Evolutionary conservation across 2,113 vertebrate species (phyloP), one percentile per base, ranked within the genome.

Genomic region (Sorex fumeus): DNA sequence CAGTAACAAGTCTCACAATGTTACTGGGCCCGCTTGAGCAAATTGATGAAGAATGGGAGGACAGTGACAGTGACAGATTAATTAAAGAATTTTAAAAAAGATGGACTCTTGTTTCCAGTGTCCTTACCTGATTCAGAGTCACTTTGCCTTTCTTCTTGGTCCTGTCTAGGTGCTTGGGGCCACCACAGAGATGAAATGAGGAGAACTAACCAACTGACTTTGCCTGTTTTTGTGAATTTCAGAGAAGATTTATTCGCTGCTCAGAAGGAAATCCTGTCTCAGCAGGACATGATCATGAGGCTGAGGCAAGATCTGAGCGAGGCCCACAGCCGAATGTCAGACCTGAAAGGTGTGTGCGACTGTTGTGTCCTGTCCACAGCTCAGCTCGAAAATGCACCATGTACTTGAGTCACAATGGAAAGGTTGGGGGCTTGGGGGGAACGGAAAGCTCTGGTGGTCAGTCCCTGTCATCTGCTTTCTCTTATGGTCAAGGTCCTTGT

Each of bases 261-360:
- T 0, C 97, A 96, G 96, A 95, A 79, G 18, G 60, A 62, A 1
- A 97, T 98, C 84, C 95, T 96, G 88, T 96, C 97, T 40, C 97
- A 98, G 95, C 96, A 98, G 25, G 96, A 97, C 34, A 0, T 97
- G 84, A 98, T 98, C n/a, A 2, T 91, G n/a, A 47, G 74, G 13
- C 62, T 98, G 5, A 97, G 86, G 86, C 97, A 84, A 69, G 97
- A 98, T 80, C 97, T 98, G 0, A 90, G 69, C 0, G 96, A 97
- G 53, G 96, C 97, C 78, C 97, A 97, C 19, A 81, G 97, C 96
- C 96, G 92, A 6, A 97, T 98, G 97, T 98, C 97, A 0, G 98
- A 98, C 72, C 25, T 98, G 95, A 98, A 97, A 97, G 98, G 98
- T 98, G 36, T 15, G 98, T 96, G 25, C 36, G 1, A 15, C 9